Conservation (phyloP, 2,113 vertebrate genomes). For the Dendropsophus ebraccatus region DNA sequence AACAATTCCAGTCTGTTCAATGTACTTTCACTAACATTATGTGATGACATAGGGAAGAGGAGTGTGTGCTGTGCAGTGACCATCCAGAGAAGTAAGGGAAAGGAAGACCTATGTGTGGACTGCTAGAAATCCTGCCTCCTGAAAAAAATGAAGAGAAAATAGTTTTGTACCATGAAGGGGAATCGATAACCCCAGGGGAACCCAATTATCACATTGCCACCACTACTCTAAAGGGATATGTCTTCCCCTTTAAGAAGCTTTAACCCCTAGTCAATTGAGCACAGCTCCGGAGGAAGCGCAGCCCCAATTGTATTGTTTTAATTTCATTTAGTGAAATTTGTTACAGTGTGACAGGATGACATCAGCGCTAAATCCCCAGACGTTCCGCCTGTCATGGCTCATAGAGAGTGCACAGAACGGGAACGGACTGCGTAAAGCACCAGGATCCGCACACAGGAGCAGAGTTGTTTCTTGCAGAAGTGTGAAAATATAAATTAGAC, state of each 20-base stretch:
- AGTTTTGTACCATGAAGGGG: too few relatives aligned
- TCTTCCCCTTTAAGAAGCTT: not conserved
- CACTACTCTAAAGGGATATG: too few relatives aligned
- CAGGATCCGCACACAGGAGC: not conserved
- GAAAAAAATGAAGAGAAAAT: too few relatives aligned
- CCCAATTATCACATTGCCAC: too few relatives aligned
- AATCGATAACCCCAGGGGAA: too few relatives aligned
- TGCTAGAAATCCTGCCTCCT: too few relatives aligned
- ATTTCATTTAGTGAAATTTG: conserved; percentile 12
- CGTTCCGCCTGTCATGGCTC: not conserved
- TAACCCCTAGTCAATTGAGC: not conserved
- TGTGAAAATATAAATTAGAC: conserved; percentile 19
- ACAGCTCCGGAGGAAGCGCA: not conserved
- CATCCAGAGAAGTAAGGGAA: too few relatives aligned
- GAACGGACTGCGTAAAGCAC: not conserved
- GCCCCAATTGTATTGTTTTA: conserved; percentile 9
- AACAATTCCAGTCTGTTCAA: too few relatives aligned
- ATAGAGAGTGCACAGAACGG: not conserved
- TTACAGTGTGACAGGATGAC: not conserved
- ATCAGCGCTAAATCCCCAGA: not conserved
- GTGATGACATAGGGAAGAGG: too few relatives aligned
- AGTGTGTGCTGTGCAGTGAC: too few relatives aligned
- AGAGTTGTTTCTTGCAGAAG: not conserved
- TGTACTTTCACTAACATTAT: too few relatives aligned
- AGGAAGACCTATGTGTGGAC: too few relatives aligned